Evolutionary conservation across 2,113 vertebrate genomes (phyloP).

Genomic region (Myodes glareolus): DNA sequence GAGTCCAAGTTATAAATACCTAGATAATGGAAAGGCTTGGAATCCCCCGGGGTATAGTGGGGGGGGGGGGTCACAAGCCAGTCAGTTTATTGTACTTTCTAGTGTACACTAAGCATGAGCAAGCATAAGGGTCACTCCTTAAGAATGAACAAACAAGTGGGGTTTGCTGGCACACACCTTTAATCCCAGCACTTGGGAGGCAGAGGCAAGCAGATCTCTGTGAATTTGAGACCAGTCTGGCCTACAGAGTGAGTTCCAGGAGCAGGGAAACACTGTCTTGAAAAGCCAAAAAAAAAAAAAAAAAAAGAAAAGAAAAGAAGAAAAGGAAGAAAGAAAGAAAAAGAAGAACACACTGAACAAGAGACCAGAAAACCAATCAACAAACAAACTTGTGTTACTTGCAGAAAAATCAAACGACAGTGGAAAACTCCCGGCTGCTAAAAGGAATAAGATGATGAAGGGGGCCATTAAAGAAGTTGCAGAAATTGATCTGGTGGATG

Average conservation of each 20-base stretch:
- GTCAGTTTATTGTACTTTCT: background rate
- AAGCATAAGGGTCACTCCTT: background rate
- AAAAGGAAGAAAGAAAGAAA: background rate
- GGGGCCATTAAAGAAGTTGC: slow-evolving; percentile 29
- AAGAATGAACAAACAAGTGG: background rate
- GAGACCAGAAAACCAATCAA: background rate
- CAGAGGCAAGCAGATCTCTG: background rate
- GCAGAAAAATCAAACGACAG: background rate
- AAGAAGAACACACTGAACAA: background rate
- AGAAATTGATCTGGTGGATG: background rate
- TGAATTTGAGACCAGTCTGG: background rate
- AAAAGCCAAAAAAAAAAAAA: background rate
- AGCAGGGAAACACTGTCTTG: background rate
- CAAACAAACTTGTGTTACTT: background rate
- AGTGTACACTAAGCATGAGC: background rate
- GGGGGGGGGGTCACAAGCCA: background rate
- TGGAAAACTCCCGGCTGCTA: background rate
- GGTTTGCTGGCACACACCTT: background rate
- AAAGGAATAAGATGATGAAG: background rate
- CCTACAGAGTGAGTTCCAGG: background rate
- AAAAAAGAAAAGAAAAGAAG: too few species aligned
- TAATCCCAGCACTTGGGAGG: background rate
- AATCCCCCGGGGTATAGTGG: background rate
- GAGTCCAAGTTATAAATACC: background rate
- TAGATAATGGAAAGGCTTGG: background rate